Conservation (phyloP, 1,140 invertebrate genomes). For the Plectus sambesii region DNA sequence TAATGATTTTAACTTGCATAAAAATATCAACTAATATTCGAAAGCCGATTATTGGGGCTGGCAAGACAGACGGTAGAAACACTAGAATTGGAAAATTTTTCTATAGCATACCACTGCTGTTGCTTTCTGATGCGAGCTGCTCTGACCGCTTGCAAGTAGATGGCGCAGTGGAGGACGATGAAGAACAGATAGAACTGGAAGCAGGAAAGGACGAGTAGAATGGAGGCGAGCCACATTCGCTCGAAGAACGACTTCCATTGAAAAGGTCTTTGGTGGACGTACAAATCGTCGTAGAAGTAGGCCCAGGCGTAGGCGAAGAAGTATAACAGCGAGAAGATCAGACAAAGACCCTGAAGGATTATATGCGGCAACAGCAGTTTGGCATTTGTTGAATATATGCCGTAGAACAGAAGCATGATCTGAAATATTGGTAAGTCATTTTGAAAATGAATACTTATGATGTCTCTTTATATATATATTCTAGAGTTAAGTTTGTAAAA, state of each 20-base stretch:
- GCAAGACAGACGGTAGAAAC: no score
- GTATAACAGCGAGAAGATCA: slow-evolving; percentile 34
- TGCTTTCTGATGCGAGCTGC: no score
- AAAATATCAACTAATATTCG: no score
- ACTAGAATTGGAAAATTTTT: no score
- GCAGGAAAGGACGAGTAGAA: slow-evolving; percentile 33
- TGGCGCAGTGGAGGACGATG: slow-evolving; percentile 35
- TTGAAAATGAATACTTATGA: background rate
- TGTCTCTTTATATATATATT: background rate
- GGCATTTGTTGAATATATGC: slow-evolving; percentile 27
- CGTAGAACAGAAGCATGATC: slow-evolving; percentile 36
- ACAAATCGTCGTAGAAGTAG: slow-evolving; percentile 41
- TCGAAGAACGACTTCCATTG: slow-evolving; percentile 36
- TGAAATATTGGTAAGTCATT: slow-evolving; percentile 20
- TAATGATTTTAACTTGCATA: no score
- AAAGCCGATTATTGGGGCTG: no score
- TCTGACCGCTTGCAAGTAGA: slow-evolving; percentile 39
- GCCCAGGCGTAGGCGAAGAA: slow-evolving; percentile 38
- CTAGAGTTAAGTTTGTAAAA: background rate
- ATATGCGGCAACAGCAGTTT: slow-evolving; percentile 35
- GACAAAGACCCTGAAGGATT: slow-evolving; percentile 31
- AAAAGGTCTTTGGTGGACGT: slow-evolving; percentile 29
- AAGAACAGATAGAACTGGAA: slow-evolving; percentile 40
- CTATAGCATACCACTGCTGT: no score
- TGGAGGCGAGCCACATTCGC: slow-evolving; percentile 37